Evolutionary conservation across 2,888 invertebrate species (phyloP), one percentile per base, ranked within the genome.

Genomic region (Malacosoma neustria): DNA sequence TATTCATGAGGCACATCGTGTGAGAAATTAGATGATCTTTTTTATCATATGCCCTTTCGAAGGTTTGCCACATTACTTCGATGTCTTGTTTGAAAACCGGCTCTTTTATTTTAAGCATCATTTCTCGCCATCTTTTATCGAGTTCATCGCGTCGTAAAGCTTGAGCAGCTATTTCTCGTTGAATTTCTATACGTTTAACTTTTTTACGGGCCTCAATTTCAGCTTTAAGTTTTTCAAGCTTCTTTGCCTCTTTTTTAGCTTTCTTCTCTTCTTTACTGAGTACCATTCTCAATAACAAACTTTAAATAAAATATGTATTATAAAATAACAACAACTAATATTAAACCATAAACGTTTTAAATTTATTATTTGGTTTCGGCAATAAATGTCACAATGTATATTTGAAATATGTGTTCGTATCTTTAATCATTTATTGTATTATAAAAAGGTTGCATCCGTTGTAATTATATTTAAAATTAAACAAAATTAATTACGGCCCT

Each of bases 21-120:
- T 82, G 80, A 3, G 67, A 57, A 36, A 92, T 90, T 2, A 89
- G 61, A 29, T 85, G 65, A 49, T 91, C 89, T 69, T 92, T 92
- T 44, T 87, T 85, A 37, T 87, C 86, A 11, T 88, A 62, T 0
- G 77, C 69, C 45, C 88, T 72, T 54, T 90, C 89, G 48, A 91
- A 84, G 2, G 65, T 63, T 32, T 71, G 72, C 74, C 81, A 77
- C 69, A 82, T 65, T 3, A 80, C 65, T 54, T 81, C 69, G 13
- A 81, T 64, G 4, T 84, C 76, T 45, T 76, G 65, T 33, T 48
- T 71, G 38, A 81, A 76, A 2, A 75, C 47, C 1, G 85, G 84
- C 51, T 80, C 76, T 43, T 82, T 81, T 37, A 84, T 79, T 47
- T 72, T 73, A 1, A 72, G 44, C 79, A 85, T 80, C 54, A 72